Base-by-base conservation (phyloP, 64 coral and sea anemone genomes). In the Actinia equina region DNA sequence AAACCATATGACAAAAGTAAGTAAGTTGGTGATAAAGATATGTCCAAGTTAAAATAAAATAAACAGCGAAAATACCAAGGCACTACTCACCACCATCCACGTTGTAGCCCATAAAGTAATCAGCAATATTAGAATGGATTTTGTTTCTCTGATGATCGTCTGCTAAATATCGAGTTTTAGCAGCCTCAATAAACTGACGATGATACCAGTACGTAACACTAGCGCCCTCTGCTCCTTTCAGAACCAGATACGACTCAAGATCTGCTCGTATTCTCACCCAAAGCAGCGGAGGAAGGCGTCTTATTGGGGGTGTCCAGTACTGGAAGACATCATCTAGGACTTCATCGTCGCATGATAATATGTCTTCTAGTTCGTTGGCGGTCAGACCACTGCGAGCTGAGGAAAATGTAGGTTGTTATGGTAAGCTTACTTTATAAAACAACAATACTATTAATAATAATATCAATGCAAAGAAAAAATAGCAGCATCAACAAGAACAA, bases 271-370 rank as follows among this genome's bases (percentile, higher is more conserved):
- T 96, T 81, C 94, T 57, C n/a, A 93, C 94, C 94, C 94, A 96
- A 2, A 96, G 84, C 23, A 96, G 61, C 15, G 94, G 94, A 62
- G 94, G 94, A 14, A 96, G 94, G 41, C 94, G 91, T 55, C 91
- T 83, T 57, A 96, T 93, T 15, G 94, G 94, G 17, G 94, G 94
- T 62, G 90, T 93, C 94, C 94, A 96, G 58, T 96, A 96, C 52
- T 96, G 94, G 86, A 96, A 96, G 17, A 96, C 94, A 52, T 96
- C 94, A 80, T 86, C 61, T 5, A 96, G 91, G 43, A 96, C 91
- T 46, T 82, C 94, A 43, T 90, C 91, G 82, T 96, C 91, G 56
- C 87, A 92, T 53, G 94, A 96, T 49, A 96, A 80, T 25, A 96
- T 96, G 52, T 96, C 94, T 43, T 96, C 94, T 1, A 96, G 85